These are phyloP conservation scores for Palythoa grandis DNA, from an alignment of 92 coral and sea anemone species.

Conservation along the genomic window DNA sequence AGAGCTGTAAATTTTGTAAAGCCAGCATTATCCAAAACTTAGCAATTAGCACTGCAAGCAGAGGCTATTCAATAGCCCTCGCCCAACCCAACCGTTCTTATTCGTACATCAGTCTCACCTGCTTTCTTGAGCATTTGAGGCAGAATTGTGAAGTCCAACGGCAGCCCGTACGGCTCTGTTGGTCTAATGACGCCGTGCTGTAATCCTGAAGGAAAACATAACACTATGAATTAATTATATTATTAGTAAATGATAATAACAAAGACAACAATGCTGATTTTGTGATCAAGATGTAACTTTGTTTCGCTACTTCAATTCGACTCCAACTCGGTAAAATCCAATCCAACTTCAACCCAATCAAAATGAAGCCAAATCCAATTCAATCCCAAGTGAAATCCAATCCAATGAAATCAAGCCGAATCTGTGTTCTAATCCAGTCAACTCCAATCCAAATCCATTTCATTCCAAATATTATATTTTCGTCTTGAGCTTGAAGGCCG, in stretches of 20 bases:
- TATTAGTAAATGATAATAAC: neutral
- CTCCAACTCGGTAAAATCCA: no score
- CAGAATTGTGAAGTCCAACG: slow-evolving; percentile 19
- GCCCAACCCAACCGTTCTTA: neutral
- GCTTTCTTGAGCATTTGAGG: slow-evolving; percentile 27
- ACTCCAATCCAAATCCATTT: no score
- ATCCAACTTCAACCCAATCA: no score
- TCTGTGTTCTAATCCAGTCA: no score
- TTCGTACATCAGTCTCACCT: neutral
- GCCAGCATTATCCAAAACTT: no score
- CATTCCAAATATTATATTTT: no score
- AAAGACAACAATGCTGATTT: neutral
- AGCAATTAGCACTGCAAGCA: neutral
- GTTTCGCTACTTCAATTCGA: no score
- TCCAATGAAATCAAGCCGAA: no score
- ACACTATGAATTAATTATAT: neutral
- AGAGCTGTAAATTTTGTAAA: no score
- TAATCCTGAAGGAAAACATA: neutral
- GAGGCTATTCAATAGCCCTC: neutral
- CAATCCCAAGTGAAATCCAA: no score
- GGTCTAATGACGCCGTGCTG: slow-evolving; percentile 31
- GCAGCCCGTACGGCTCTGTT: slow-evolving; percentile 23
- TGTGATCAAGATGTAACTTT: neutral
- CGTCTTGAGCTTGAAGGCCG: no score
- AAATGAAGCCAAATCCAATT: no score